Conservation (phyloP, 2,888 invertebrate species). For the Proisotoma minuta region DNA sequence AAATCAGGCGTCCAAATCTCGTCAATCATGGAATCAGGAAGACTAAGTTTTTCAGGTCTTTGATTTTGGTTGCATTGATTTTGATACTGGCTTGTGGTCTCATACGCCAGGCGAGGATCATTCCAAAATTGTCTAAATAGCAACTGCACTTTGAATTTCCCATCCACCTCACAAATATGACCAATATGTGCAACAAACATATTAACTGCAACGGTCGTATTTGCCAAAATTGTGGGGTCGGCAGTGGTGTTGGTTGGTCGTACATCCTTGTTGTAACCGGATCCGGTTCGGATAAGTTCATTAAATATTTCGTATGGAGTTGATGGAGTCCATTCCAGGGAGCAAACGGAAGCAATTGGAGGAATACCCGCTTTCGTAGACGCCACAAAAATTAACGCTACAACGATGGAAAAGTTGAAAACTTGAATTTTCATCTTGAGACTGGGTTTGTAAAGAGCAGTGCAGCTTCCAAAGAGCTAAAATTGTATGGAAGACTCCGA, state of each 20-base stretch:
- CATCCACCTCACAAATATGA: neutral
- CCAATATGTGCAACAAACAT: neutral
- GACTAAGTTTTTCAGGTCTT: slow-evolving; percentile 6
- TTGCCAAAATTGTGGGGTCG: neutral
- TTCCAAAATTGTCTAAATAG: slow-evolving; percentile 18
- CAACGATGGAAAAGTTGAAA: too few species aligned
- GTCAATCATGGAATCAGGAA: slow-evolving; percentile 10
- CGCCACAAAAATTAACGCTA: too few species aligned
- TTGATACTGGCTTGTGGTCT: neutral
- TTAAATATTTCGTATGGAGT: neutral
- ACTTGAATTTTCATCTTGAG: neutral
- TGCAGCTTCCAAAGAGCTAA: too few species aligned
- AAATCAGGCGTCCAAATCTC: slow-evolving; percentile 18
- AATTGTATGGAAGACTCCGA: too few species aligned
- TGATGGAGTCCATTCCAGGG: neutral
- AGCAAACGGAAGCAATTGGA: slow-evolving; percentile 1
- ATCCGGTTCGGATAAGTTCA: neutral
- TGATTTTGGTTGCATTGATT: neutral
- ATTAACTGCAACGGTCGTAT: neutral
- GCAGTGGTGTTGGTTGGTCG: neutral
- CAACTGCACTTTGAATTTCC: neutral
- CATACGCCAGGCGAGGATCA: slow-evolving; percentile 16
- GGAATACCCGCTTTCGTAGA: too few species aligned
- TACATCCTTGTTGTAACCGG: neutral
- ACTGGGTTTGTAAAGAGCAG: neutral